Base-by-base conservation (phyloP, 1,140 invertebrate species). In the Drosophila persimilis region DNA sequence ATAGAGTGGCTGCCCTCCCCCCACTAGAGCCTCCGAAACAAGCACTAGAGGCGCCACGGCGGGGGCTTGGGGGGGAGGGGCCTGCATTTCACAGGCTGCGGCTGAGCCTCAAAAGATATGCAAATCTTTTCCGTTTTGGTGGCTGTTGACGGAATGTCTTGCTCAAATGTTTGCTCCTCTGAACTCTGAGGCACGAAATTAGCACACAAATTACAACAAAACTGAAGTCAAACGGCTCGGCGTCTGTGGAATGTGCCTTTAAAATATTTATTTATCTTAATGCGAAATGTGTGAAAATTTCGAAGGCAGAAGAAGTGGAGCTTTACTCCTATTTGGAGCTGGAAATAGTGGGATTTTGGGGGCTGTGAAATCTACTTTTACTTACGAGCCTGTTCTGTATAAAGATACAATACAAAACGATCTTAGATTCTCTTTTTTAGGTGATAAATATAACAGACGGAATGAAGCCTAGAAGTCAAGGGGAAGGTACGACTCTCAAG, bases 171-270 rank as follows among this genome's bases (percentile, higher is more conserved):
- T 77, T 61, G 15, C 43, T 41, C 54, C 66, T 64, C 44, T 64
- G 56, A 71, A 70, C 53, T 72, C 55, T 62, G 77, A 22, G 61
- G 47, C 70, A 71, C 55, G 65, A 86, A 81, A 88, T 86, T 88
- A 88, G 83, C 81, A 88, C 61, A 59, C 77, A 86, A 86, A 74
- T 85, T 80, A 63, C 77, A 67, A 67, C 61, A 54, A 65, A 67
- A 63, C 31, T 50, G 7, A 66, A 46, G 41, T 48, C 29, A 50
- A 48, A 54, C 35, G 26, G 31, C 20, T 45, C 35, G 26, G 31
- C 20, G 51, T 56, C 24, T 22, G 29, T 31, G 56, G 55, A 20
- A 22, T 26, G 9, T 39, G 35, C 35, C 35, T 4, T 39, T 39
- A 39, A 39, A 39, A 39, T 39, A 39, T 39, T 13, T 39, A 39